phyloP scores from a whole-genome alignment of 2,888 invertebrate genomes.

The Drosophila borealis region DNA sequence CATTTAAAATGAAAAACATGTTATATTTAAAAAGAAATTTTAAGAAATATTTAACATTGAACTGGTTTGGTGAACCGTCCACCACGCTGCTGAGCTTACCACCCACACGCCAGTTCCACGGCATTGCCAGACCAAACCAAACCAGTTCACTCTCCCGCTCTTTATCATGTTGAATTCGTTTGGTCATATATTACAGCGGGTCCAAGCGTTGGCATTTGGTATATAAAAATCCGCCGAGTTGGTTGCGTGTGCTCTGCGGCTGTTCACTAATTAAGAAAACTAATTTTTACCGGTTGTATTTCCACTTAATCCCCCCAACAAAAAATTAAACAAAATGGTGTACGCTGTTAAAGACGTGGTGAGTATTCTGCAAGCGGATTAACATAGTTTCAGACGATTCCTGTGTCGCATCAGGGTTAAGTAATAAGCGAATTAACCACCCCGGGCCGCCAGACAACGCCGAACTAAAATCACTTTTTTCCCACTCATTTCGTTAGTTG shows the following conservation, averaged over 20 bases:
- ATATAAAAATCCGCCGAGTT: slow-evolving; percentile 53
- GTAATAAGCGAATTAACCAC: slow-evolving; percentile 35
- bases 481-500: slow-evolving; percentile 14
- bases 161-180: slow-evolving; percentile 22
- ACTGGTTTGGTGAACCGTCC: neutral
- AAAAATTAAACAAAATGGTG: slow-evolving; percentile 76
- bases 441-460: slow-evolving; percentile 6
- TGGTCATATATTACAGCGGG: slow-evolving; percentile 22
- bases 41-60: neutral
- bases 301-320: slow-evolving; percentile 21
- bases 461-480: slow-evolving; percentile 1
- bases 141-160: slow-evolving; percentile 11
- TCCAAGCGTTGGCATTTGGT: slow-evolving; percentile 57
- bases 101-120: neutral
- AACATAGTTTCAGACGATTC: slow-evolving; percentile 5
- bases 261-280: slow-evolving; percentile 55
- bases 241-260: slow-evolving; percentile 43
- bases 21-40: no score
- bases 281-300: slow-evolving; percentile 56
- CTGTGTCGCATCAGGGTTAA: slow-evolving; percentile 31
- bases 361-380: slow-evolving; percentile 48
- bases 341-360: slow-evolving; percentile 81
- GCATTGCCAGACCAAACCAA: slow-evolving; percentile 13
- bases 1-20: neutral
- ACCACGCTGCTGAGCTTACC: slow-evolving; percentile 8